These are phyloP conservation scores for Araneus ventricosus DNA, from an alignment of 1,140 invertebrate genomes.

Conservation along the genomic window DNA sequence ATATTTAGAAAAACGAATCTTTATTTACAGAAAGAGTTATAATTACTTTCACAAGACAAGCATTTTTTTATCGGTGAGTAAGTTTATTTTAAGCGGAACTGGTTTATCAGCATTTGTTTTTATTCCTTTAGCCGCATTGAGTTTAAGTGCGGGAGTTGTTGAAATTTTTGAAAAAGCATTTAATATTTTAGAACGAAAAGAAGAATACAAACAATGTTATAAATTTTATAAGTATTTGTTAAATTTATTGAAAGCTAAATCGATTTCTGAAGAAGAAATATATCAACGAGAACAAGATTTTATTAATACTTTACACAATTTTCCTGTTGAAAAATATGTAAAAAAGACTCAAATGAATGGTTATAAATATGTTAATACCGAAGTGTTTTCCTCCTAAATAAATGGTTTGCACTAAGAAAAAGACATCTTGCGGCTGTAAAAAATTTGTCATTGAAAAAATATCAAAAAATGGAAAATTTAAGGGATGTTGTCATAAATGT, in stretches of 20 bases:
- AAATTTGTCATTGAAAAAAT: no score
- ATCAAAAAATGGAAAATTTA: no score
- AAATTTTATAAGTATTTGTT: background rate
- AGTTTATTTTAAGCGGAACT: background rate
- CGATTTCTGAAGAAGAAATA: background rate
- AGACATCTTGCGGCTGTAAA: no score
- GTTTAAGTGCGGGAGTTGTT: background rate
- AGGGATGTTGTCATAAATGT: no score
- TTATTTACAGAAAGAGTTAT: slow-evolving; percentile 4
- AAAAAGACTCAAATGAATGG: no score
- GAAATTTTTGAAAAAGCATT: slow-evolving; percentile 8
- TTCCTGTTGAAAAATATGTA: no score
- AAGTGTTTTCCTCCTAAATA: background rate
- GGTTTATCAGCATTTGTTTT: background rate
- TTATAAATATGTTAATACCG: no score
- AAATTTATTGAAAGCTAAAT: background rate
- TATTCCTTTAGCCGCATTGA: background rate
- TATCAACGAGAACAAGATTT: background rate
- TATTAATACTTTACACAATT: no score
- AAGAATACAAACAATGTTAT: background rate
- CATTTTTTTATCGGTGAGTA: background rate
- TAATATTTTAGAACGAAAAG: slow-evolving; percentile 8
- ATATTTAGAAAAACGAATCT: background rate
- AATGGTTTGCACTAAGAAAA: no score
- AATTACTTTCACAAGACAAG: background rate